These are phyloP conservation scores for Trichomalopsis sarcophagae DNA, from an alignment of 1,140 invertebrate genomes.

Conservation along the genomic window DNA sequence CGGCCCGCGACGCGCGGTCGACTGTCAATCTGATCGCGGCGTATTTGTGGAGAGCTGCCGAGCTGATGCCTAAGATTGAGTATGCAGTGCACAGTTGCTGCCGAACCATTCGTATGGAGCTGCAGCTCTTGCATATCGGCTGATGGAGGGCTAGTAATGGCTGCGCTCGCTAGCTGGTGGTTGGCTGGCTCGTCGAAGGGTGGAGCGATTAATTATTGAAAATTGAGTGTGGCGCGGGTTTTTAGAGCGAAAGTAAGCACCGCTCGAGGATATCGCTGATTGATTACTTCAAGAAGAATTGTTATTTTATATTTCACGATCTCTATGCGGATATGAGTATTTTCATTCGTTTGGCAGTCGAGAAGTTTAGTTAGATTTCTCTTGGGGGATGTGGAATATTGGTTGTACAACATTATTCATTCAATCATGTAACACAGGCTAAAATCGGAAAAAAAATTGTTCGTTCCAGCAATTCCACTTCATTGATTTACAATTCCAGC, in stretches of 20 bases:
- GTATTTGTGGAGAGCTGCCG: not conserved
- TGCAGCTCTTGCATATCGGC: not conserved
- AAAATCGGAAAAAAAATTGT: no score
- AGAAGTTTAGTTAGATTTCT: no score
- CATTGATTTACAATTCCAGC: no score
- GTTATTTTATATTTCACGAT: no score
- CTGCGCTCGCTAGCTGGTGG: not conserved
- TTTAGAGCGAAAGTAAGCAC: not conserved
- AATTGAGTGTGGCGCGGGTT: not conserved
- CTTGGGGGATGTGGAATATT: no score
- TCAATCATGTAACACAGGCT: no score
- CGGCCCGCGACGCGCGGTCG: constrained; percentile 26
- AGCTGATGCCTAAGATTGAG: constrained; percentile 32
- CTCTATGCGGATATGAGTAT: no score
- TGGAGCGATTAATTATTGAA: not conserved
- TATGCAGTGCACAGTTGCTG: constrained; percentile 24
- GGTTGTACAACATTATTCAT: no score
- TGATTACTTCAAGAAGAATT: not conserved
- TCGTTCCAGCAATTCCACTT: no score
- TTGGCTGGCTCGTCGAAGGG: no score
- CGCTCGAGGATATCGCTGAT: not conserved
- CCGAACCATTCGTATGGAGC: not conserved
- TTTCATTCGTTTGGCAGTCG: no score
- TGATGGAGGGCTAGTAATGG: not conserved
- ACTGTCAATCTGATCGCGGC: constrained; percentile 41